Evolutionary conservation across 2,113 vertebrate genomes (phyloP).

Genomic region (Chitala chitala): DNA sequence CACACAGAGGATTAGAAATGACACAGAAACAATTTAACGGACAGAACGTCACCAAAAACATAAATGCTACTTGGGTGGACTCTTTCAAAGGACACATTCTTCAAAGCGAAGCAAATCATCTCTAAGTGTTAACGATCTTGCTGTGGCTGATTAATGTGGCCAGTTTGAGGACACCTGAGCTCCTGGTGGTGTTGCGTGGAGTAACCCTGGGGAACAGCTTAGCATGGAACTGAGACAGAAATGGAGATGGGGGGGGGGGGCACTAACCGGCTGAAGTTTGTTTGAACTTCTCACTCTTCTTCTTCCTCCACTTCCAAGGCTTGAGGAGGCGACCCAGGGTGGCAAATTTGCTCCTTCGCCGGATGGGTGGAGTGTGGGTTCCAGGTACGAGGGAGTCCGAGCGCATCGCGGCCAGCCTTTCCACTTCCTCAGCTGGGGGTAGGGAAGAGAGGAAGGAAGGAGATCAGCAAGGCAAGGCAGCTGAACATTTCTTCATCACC

Average conservation of each 20-base stretch:
- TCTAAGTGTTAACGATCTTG: too few species aligned
- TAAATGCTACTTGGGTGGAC: neutral
- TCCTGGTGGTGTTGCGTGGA: too few species aligned
- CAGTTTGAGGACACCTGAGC: too few species aligned
- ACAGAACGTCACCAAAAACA: neutral
- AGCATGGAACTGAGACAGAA: neutral
- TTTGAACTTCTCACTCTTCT: constrained; percentile 98
- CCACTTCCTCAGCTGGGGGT: constrained; percentile 84
- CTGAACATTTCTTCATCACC: too few species aligned
- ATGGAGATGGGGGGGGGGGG: neutral
- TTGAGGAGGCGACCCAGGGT: constrained; percentile 92
- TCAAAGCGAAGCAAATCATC: too few species aligned
- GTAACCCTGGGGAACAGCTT: too few species aligned
- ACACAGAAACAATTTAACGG: too few species aligned
- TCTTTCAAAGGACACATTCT: neutral
- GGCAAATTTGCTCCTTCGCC: constrained; percentile 89
- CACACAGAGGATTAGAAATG: too few species aligned
- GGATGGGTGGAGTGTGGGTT: constrained; percentile 88
- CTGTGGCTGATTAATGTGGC: too few species aligned
- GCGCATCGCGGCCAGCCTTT: constrained; percentile 91
- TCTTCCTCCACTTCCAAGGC: constrained; percentile 99
- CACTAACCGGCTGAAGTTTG: constrained; percentile 89
- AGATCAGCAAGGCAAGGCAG: too few species aligned
- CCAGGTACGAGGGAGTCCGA: constrained; percentile 87
- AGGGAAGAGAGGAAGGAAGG: neutral